These are phyloP conservation scores for Astyanax mexicanus DNA, from an alignment of 2,797 vertebrate genomes.

Conservation along the genomic window DNA sequence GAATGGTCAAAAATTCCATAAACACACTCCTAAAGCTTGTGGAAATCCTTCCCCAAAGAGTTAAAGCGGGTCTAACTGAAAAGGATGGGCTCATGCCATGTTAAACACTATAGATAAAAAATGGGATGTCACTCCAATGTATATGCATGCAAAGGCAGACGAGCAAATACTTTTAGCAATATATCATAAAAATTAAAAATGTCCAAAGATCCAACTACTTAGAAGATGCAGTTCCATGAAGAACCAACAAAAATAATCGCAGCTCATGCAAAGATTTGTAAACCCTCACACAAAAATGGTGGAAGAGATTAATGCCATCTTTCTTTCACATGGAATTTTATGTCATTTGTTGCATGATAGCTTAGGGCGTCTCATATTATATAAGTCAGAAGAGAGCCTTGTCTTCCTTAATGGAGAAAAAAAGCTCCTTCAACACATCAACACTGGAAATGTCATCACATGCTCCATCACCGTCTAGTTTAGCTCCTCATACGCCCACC, in stretches of 20 bases:
- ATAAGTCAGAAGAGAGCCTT: conserved; percentile 34
- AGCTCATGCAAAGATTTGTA: neutral
- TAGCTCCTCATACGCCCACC: conserved; percentile 31
- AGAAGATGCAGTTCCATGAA: neutral
- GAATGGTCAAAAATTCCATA: no score
- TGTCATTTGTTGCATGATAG: conserved; percentile 9
- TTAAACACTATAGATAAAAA: no score
- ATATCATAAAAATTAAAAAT: no score
- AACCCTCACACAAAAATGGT: neutral
- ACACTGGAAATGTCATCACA: conserved; percentile 41
- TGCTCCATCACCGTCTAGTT: conserved; percentile 39
- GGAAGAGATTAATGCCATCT: no score
- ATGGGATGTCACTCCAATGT: no score
- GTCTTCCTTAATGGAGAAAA: conserved; percentile 12
- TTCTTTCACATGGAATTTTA: no score
- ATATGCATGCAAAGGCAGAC: no score
- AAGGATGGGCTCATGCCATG: no score
- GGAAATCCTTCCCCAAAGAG: no score
- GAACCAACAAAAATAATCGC: neutral
- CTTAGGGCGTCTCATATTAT: conserved; percentile 35
- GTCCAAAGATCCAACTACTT: neutral
- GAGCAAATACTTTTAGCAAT: no score
- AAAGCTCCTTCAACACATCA: conserved; percentile 33
- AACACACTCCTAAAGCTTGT: no score
- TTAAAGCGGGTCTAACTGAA: no score